Evolutionary conservation across 2,113 vertebrate species (phyloP).

Genomic region (Ciconia boyciana): DNA sequence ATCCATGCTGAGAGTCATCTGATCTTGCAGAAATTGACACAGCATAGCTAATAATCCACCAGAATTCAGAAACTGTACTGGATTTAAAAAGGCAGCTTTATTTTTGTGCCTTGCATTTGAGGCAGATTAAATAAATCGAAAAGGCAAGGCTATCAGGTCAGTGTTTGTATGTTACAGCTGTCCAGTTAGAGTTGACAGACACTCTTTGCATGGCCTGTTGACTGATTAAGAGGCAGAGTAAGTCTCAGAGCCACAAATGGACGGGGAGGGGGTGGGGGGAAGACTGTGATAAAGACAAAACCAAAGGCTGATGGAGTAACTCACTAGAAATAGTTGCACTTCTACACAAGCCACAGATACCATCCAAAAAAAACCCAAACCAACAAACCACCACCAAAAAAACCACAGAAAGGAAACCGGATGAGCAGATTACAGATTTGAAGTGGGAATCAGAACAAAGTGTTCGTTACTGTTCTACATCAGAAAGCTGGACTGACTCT

Average conservation of each 20-base stretch:
- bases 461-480: not conserved
- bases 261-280: not conserved
- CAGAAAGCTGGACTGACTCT: conserved; percentile 3
- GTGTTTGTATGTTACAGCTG: conserved; percentile 87
- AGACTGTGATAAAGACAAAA: not conserved
- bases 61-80: conserved; percentile 57
- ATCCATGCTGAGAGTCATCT: conserved; percentile 60
- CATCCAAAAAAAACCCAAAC: not conserved
- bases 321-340: not conserved
- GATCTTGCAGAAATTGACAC: conserved; percentile 49
- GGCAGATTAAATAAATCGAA: conserved; percentile 80
- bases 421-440: not conserved
- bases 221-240: conserved; percentile 62
- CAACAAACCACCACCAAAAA: not conserved
- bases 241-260: not conserved
- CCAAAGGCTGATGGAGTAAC: not conserved
- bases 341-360: not conserved
- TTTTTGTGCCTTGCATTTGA: conserved; percentile 75
- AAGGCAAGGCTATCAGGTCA: conserved; percentile 69
- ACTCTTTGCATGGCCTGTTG: conserved; percentile 50
- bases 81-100: conserved; percentile 73
- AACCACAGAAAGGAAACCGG: not conserved
- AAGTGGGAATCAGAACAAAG: not conserved
- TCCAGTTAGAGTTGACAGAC: conserved; percentile 76
- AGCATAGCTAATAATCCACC: conserved; percentile 65